Base-by-base conservation (phyloP, 2,888 invertebrate genomes). In the Campoplex nolae region DNA sequence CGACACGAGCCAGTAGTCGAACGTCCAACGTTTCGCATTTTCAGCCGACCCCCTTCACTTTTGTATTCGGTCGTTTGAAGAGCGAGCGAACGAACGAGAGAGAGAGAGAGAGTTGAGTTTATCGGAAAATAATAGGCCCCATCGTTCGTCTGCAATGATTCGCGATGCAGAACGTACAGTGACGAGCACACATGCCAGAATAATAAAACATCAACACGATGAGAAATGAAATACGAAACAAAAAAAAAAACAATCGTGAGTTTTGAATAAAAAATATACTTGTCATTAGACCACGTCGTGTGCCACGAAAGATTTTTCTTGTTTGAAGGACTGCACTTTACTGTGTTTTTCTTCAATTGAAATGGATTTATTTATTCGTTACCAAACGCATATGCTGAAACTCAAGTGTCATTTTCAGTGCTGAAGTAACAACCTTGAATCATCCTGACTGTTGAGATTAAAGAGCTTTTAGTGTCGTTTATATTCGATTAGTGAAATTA, bases 111-210 rank as follows among this genome's bases (percentile, higher is more conserved):
- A 35, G 56, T 45, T 35, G 74, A 84, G 81, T 87, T 87, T 87
- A 87, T 87, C 84, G 86, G 81, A 87, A 87, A 87, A 87, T 87
- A 87, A 87, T 87, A 84, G 84, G 86, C 84, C 73, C 62, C 85
- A 81, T 74, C 80, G 83, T 68, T 71, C 81, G 77, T 77, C 62
- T 78, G 74, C 77, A 81, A 84, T 81, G 84, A 84, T 80, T 81
- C 81, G 70, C 68, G 68, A 81, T 78, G 74, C 77, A 28, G 35
- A 78, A 81, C 78, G 73, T 65, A 54, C 73, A 76, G 76, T 74
- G 42, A 54, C 71, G 68, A 76, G 67, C 65, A 38, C 76, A 77
- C 56, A 74, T 32, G 68, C 77, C 68, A 38, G 75, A 84, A 81
- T 83, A 82, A 84, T 74, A 84, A 87, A 87, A 87, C 77, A 78